Conservation (phyloP, 1,140 invertebrate species). For the Drosophila watanabei region DNA sequence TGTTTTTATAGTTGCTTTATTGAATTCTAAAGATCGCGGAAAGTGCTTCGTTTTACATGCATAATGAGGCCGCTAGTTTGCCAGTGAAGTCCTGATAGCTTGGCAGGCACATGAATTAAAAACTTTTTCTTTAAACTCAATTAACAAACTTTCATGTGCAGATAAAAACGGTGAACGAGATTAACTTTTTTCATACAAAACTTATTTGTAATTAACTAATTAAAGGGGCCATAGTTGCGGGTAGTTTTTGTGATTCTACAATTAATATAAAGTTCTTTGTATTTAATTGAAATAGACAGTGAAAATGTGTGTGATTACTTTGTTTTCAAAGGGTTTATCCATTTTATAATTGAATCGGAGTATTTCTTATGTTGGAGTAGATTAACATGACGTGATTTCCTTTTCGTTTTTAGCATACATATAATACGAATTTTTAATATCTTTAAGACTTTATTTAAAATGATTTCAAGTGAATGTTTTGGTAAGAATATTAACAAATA, state of each 20-base stretch:
- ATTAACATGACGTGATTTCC: background rate
- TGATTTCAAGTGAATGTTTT: background rate
- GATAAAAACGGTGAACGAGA: conserved; percentile 7
- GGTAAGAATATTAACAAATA: background rate
- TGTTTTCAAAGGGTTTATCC: too few relatives aligned
- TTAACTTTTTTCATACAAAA: conserved; percentile 9
- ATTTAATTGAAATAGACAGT: background rate
- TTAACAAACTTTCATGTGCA: conserved; percentile 26
- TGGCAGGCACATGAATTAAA: conserved; percentile 17
- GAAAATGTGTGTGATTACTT: background rate
- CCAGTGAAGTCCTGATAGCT: conserved; percentile 17
- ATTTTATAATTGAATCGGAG: background rate
- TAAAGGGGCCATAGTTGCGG: background rate
- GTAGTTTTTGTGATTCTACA: background rate
- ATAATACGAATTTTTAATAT: too few relatives aligned
- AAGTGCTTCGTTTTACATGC: conserved; percentile 30
- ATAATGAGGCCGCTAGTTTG: conserved; percentile 18
- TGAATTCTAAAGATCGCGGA: conserved; percentile 53
- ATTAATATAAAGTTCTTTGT: background rate
- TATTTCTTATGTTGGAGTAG: background rate
- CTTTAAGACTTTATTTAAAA: background rate
- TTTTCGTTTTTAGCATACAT: background rate
- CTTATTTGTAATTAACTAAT: conserved; percentile 21
- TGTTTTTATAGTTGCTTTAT: conserved; percentile 37
- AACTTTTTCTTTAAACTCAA: conserved; percentile 21